phyloP scores from a whole-genome alignment of 2,797 vertebrate genomes.

The Notolepis coatsorum region DNA sequence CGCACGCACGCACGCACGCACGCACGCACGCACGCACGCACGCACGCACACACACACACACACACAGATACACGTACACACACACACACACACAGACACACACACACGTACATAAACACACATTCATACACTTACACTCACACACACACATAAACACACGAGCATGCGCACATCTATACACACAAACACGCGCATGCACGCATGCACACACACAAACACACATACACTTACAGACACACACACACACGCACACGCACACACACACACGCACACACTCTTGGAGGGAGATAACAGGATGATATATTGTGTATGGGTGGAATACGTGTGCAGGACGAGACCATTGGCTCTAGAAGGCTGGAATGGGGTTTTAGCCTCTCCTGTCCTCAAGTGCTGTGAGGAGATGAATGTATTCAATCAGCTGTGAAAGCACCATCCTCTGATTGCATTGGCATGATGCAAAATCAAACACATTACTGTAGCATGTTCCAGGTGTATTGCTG shows the following conservation, averaged over 20 bases:
- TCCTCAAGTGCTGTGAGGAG: constrained; percentile 2
- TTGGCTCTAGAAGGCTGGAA: constrained; percentile 28
- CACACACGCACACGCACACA: not conserved
- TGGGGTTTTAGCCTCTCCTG: constrained; percentile 19
- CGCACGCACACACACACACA: not conserved
- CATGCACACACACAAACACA: not conserved
- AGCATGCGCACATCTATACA: not conserved
- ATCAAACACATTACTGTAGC: no score
- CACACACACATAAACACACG: constrained; percentile 13
- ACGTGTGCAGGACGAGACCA: constrained; percentile 35
- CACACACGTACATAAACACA: constrained; percentile 11
- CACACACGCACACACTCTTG: not conserved
- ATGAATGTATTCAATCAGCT: not conserved
- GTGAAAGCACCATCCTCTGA: not conserved
- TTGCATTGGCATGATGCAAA: not conserved
- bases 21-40: constrained; percentile 18
- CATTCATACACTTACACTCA: not conserved
- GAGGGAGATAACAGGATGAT: constrained; percentile 4
- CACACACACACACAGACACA: constrained; percentile 17
- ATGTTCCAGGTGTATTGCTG: not conserved
- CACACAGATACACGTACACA: not conserved
- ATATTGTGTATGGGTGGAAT: constrained; percentile 34
- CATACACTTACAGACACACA: not conserved
- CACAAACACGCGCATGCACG: not conserved
- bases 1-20: not conserved